phyloP scores from a whole-genome alignment of 2,888 invertebrate species.

The Agrypnus murinus region DNA sequence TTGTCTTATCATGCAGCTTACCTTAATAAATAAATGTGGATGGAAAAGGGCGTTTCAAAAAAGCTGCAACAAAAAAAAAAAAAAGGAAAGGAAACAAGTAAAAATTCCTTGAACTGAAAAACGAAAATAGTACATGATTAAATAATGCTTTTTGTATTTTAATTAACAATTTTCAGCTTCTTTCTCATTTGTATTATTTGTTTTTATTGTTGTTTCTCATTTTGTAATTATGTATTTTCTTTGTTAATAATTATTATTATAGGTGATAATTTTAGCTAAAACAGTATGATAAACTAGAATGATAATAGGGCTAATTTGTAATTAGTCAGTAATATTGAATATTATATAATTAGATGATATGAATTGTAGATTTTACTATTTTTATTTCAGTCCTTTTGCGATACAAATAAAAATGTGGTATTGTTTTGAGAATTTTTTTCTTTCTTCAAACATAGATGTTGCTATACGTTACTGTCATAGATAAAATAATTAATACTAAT shows the following conservation, averaged over 20 bases:
- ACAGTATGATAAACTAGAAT: conserved; percentile 6
- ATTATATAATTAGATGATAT: not conserved
- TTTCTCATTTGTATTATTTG: not conserved
- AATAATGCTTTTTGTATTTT: not conserved
- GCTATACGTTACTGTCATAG: no score
- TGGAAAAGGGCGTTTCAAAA: not conserved
- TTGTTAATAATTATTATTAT: conserved; percentile 8
- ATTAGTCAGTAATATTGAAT: conserved; percentile 11
- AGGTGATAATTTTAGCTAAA: conserved; percentile 6
- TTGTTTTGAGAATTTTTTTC: conserved; percentile 6
- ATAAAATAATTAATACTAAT: no score
- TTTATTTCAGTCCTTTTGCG: conserved; percentile 17
- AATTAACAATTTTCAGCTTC: not conserved
- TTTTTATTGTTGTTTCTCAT: not conserved
- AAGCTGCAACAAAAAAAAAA: not conserved
- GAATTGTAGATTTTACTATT: not conserved
- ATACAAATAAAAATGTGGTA: conserved; percentile 26
- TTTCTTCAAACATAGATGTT: not conserved
- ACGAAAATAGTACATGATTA: not conserved
- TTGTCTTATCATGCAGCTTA: conserved; percentile 29
- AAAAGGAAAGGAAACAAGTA: not conserved
- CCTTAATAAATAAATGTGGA: conserved; percentile 4
- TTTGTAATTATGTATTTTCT: conserved; percentile 1
- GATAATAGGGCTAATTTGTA: conserved; percentile 18
- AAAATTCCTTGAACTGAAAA: not conserved